Conservation (phyloP, 2,797 vertebrate genomes). For the Darevskia mixta region DNA sequence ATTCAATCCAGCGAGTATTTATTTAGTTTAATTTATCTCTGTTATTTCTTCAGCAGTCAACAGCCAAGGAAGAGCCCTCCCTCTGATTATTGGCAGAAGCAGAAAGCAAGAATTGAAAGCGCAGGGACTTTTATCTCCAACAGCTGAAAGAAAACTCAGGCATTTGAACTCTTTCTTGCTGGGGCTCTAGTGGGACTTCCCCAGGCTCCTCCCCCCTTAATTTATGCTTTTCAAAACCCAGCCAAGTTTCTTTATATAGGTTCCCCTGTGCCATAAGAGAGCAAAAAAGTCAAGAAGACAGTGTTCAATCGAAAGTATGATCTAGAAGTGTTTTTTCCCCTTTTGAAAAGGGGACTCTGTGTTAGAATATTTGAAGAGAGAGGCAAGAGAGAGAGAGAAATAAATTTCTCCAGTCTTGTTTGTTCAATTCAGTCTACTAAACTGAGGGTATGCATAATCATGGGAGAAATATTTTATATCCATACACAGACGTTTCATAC, state of each 20-base stretch:
- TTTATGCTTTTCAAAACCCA: conserved; percentile 71
- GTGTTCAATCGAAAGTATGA: not conserved
- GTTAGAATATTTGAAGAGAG: too few species aligned
- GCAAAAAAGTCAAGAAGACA: conserved; percentile 51
- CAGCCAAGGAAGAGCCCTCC: conserved; percentile 69
- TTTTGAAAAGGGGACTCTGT: not conserved
- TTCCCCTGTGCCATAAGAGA: conserved; percentile 54
- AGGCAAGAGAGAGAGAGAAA: too few species aligned
- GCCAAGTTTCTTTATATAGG: conserved; percentile 60
- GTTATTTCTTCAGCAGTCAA: conserved; percentile 76
- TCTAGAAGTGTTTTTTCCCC: conserved; percentile 5
- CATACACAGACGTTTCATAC: not conserved
- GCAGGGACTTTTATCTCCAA: conserved; percentile 76
- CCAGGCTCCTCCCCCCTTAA: conserved; percentile 66
- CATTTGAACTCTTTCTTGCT: conserved; percentile 67
- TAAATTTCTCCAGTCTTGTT: not conserved
- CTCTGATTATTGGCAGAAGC: conserved; percentile 69
- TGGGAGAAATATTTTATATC: conserved; percentile 35
- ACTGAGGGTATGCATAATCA: not conserved
- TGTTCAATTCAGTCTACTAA: conserved; percentile 44
- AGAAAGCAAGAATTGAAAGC: conserved; percentile 73
- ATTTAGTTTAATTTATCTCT: conserved; percentile 79
- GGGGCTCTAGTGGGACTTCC: conserved; percentile 36
- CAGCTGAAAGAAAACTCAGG: conserved; percentile 62
- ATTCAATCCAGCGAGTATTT: conserved; percentile 78